A percentile compares a stretch with the other conserved stretches of the same genome.
Evolutionary conservation across 2,797 vertebrate genomes (phyloP).

Genomic region (Darevskia mixta): DNA sequence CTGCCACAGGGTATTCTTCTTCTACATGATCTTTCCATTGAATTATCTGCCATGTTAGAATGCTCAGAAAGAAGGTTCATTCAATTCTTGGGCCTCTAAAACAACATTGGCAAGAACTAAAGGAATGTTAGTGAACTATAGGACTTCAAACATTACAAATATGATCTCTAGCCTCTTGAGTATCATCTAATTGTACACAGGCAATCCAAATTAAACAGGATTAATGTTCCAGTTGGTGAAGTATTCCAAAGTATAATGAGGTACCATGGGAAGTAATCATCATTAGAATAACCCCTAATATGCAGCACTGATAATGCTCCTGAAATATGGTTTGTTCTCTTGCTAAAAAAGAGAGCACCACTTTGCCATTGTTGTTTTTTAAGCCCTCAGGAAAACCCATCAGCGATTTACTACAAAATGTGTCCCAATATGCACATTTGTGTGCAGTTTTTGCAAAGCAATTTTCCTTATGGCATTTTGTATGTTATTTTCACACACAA

Average conservation of each 20-base stretch:
- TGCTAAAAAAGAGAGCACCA: background rate
- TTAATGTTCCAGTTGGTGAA: slow-evolving; percentile 17
- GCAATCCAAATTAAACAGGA: slow-evolving; percentile 23
- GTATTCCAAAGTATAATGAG: background rate
- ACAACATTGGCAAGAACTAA: background rate
- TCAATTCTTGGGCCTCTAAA: background rate
- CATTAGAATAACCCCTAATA: background rate
- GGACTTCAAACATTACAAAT: background rate
- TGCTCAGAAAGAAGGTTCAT: background rate
- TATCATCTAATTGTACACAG: background rate
- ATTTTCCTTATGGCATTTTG: no score
- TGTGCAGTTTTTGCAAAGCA: no score
- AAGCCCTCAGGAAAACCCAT: no score
- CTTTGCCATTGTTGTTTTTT: no score
- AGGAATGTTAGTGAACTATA: background rate
- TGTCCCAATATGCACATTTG: no score
- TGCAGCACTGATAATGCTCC: background rate
- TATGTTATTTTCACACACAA: no score
- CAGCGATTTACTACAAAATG: no score
- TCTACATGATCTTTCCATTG: background rate
- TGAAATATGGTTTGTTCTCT: slow-evolving; percentile 15
- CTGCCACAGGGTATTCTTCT: background rate
- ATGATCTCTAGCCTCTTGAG: background rate
- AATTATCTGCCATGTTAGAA: background rate
- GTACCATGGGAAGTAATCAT: slow-evolving; percentile 3